These are phyloP conservation scores for Stegostoma tigrinum DNA, from an alignment of 2,113 vertebrate genomes.

Conservation along the genomic window DNA sequence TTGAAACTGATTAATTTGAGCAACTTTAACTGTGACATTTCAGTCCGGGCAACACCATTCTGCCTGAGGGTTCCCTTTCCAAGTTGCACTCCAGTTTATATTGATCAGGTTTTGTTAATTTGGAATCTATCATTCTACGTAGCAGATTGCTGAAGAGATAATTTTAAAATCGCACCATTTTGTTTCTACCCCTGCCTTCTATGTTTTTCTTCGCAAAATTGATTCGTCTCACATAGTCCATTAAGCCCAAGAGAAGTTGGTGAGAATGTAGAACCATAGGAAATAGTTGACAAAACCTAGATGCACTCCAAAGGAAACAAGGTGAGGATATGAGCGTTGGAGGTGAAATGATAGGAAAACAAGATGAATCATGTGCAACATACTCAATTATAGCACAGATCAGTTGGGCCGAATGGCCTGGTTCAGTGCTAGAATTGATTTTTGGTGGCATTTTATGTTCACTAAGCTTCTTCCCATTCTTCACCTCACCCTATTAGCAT, in stretches of 20 bases:
- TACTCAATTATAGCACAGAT: not conserved
- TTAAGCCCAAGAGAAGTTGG: not conserved
- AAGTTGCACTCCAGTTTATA: not conserved
- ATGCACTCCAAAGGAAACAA: not conserved
- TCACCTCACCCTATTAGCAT: not conserved
- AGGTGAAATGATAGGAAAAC: not conserved
- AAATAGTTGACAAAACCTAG: not conserved
- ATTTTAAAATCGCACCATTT: not conserved
- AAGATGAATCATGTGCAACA: too few relatives aligned
- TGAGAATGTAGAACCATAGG: not conserved
- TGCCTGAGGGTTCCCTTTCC: not conserved
- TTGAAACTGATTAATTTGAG: conserved; percentile 19
- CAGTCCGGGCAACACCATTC: not conserved
- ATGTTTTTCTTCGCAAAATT: not conserved
- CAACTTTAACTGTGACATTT: not conserved
- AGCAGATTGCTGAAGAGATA: not conserved
- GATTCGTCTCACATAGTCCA: not conserved
- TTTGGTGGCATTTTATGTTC: not conserved
- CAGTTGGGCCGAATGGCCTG: not conserved
- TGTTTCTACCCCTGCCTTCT: not conserved
- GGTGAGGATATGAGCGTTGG: not conserved
- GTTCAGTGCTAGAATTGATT: not conserved
- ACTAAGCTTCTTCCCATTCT: not conserved
- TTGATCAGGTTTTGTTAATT: not conserved
- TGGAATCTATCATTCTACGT: not conserved